phyloP scores from a whole-genome alignment of 2,888 invertebrate species.

The Andricus quercusramuli region DNA sequence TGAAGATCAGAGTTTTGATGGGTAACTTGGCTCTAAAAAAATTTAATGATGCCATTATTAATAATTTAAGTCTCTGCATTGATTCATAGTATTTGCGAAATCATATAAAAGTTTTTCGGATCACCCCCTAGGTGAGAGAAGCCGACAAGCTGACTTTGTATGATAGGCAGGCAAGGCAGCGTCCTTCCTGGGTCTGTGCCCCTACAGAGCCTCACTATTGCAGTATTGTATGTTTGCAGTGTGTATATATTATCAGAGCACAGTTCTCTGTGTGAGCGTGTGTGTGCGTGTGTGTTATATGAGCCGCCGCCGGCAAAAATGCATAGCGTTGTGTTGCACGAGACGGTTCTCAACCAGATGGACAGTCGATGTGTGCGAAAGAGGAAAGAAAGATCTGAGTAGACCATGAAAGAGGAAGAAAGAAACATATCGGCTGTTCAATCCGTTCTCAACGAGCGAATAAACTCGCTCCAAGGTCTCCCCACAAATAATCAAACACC shows the following conservation, averaged over 20 bases:
- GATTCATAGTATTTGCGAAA: background rate
- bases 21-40: background rate
- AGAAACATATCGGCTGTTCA: constrained; percentile 34
- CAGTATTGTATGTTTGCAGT: constrained; percentile 72
- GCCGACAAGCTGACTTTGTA: constrained; percentile 57
- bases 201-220: constrained; percentile 67
- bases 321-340: constrained; percentile 68
- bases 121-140: constrained; percentile 49
- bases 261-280: constrained; percentile 50
- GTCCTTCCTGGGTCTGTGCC: constrained; percentile 79
- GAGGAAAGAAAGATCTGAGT: constrained; percentile 46
- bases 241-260: constrained; percentile 69
- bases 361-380: constrained; percentile 52
- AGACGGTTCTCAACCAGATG: constrained; percentile 75
- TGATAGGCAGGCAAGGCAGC: constrained; percentile 61
- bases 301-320: constrained; percentile 70
- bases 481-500: constrained; percentile 56
- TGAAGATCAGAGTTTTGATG: background rate
- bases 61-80: background rate
- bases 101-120: background rate
- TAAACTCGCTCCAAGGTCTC: constrained; percentile 68
- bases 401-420: constrained; percentile 33
- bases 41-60: background rate
- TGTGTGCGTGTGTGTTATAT: constrained; percentile 57
- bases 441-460: constrained; percentile 55